Evolutionary conservation across 2,888 invertebrate genomes (phyloP).

Genomic region (Actias luna): DNA sequence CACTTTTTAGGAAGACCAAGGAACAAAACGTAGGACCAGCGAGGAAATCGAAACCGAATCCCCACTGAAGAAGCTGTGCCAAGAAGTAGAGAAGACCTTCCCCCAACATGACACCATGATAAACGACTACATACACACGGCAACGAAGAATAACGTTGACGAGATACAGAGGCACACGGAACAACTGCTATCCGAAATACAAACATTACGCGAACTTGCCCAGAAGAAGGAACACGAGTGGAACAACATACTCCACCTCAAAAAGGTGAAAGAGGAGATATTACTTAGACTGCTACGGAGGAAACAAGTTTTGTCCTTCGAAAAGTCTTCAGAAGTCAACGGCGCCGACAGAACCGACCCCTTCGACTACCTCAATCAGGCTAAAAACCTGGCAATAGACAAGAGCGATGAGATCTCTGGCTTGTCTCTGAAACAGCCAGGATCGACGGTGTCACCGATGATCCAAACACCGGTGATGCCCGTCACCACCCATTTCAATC

Average conservation of each 20-base stretch:
- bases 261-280: slow-evolving; percentile 92
- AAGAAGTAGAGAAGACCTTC: slow-evolving; percentile 76
- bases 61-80: slow-evolving; percentile 73
- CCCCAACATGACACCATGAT: slow-evolving; percentile 83
- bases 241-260: slow-evolving; percentile 91
- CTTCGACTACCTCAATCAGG: slow-evolving; percentile 69
- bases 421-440: slow-evolving; percentile 64
- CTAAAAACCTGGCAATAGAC: slow-evolving; percentile 71
- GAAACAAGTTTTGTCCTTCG: slow-evolving; percentile 83
- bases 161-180: slow-evolving; percentile 84
- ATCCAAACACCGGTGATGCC: slow-evolving; percentile 65
- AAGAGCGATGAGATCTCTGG: slow-evolving; percentile 77
- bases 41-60: slow-evolving; percentile 72
- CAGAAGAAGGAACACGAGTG: slow-evolving; percentile 92
- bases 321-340: slow-evolving; percentile 66
- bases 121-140: slow-evolving; percentile 84
- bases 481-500: slow-evolving; percentile 64
- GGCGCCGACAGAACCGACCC: slow-evolving; percentile 65
- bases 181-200: slow-evolving; percentile 84
- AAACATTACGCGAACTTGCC: slow-evolving; percentile 87
- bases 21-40: slow-evolving; percentile 61
- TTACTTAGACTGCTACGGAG: slow-evolving; percentile 86
- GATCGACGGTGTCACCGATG: slow-evolving; percentile 55
- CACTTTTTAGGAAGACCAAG: slow-evolving; percentile 61
- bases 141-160: slow-evolving; percentile 82